phyloP scores from a whole-genome alignment of 2,797 vertebrate genomes.

The Antrozous pallidus region DNA sequence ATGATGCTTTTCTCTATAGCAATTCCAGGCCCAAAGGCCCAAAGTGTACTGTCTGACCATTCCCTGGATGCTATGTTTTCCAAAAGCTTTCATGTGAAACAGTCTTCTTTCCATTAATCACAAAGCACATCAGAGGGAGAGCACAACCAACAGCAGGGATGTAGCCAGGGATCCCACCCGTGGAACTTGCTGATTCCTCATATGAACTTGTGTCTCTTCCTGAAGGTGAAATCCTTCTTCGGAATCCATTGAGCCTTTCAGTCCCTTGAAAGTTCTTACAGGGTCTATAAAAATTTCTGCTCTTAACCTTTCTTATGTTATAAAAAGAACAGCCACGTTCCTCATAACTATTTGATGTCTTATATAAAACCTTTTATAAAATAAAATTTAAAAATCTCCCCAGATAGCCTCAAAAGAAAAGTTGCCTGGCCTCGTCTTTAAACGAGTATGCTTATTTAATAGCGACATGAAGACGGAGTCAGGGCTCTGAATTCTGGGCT shows the following conservation, averaged over 20 bases:
- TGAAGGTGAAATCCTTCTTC: constrained; percentile 83
- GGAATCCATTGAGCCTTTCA: constrained; percentile 78
- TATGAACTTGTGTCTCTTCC: constrained; percentile 78
- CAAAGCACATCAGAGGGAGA: constrained; percentile 64
- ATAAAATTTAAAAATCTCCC: constrained; percentile 78
- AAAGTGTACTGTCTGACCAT: background rate
- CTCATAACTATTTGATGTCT: constrained; percentile 85
- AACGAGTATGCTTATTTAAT: constrained; percentile 83
- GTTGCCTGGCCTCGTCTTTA: constrained; percentile 78
- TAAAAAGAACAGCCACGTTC: constrained; percentile 82
- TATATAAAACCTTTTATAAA: constrained; percentile 82
- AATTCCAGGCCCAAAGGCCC: background rate
- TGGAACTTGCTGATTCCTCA: constrained; percentile 76
- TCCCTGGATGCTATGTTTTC: background rate
- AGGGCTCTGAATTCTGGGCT: constrained; percentile 66
- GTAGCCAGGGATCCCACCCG: constrained; percentile 63
- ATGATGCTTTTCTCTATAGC: background rate
- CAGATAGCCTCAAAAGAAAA: constrained; percentile 83
- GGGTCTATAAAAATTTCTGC: constrained; percentile 83
- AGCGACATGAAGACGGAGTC: constrained; percentile 77
- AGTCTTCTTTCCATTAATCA: constrained; percentile 74
- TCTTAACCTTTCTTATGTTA: constrained; percentile 85
- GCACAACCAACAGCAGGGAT: constrained; percentile 55
- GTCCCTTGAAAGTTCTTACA: constrained; percentile 81
- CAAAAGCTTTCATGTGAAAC: constrained; percentile 51